Percentiles rank a stretch among this genome's conserved stretches.
phyloP scores from a whole-genome alignment of 2,113 vertebrate genomes.

The Salvelinus fontinalis region DNA sequence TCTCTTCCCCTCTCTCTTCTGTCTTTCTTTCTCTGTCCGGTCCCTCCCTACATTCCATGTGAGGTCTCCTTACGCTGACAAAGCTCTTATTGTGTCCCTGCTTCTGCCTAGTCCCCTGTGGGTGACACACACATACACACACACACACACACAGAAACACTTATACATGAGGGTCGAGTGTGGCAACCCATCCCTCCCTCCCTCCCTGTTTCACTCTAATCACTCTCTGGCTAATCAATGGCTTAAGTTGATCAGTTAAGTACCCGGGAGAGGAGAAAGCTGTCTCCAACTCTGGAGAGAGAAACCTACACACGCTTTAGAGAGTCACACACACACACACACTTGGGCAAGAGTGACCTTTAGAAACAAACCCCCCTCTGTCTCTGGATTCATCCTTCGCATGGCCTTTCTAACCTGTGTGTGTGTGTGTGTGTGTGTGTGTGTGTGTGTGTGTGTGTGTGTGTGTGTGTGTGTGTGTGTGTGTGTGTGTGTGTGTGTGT shows the following conservation, averaged over 20 bases:
- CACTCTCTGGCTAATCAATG: neutral
- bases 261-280: no score
- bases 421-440: constrained; percentile 9
- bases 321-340: neutral
- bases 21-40: neutral
- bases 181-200: no score
- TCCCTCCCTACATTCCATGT: constrained; percentile 58
- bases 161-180: neutral
- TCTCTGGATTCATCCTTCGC: neutral
- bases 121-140: neutral
- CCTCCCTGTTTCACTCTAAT: neutral
- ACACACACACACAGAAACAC: neutral
- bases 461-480: constrained; percentile 34
- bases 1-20: neutral
- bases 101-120: constrained; percentile 52
- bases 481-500: neutral
- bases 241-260: no score
- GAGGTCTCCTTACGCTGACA: constrained; percentile 70
- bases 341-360: neutral
- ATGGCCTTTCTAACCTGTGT: neutral
- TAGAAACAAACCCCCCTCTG: neutral
- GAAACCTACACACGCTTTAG: neutral
- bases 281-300: no score
- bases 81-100: constrained; percentile 69
- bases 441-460: constrained; percentile 6